Base-by-base conservation (phyloP, 2,888 invertebrate species). In the Ptychoptera albimana region DNA sequence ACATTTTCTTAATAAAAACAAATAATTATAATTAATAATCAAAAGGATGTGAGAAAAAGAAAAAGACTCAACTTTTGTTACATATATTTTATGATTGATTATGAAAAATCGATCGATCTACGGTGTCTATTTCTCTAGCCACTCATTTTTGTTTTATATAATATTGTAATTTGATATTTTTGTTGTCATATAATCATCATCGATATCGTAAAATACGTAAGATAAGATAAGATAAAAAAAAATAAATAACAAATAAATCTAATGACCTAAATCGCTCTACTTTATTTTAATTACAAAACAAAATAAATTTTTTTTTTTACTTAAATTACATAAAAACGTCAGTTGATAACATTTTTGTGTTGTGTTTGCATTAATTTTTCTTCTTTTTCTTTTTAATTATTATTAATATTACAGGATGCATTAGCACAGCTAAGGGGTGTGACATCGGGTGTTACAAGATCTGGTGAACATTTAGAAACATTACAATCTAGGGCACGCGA, bases 401-500 rank as follows among this genome's bases (percentile, higher is more conserved):
- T 23, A 23, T 23, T 23, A 23, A 23, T 23, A 45, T 47, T 53
- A 45, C 53, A 80, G 50, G 84, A 84, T 55, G 82, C 83, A 55
- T 73, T 84, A 57, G 74, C 78, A 54, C 79, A 79, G 60, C 69
- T 80, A 53, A 73, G 79, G 50, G 58, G 64, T 47, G 68, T 72
- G 48, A 69, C 70, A 52, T 70, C 75, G 42, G 50, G 59, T 39
- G 65, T 70, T 42, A 67, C 67, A 53, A 68, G 71, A 48, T 70
- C 73, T 55, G 73, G 75, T 46, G 83, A 84, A 54, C 72, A 73
- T 35, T 68, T 77, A 48, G 78, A 78, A 56, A 80, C 81, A 50
- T 68, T 82, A 56, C 82, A 87, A 64, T 86, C 85, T 40, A 75
- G 85, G 55, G 85, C 86, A 43, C 75, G 91, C 51, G 92, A 92